Base-by-base conservation (phyloP, 23 tunicate genomes). In the Styela plicata region DNA sequence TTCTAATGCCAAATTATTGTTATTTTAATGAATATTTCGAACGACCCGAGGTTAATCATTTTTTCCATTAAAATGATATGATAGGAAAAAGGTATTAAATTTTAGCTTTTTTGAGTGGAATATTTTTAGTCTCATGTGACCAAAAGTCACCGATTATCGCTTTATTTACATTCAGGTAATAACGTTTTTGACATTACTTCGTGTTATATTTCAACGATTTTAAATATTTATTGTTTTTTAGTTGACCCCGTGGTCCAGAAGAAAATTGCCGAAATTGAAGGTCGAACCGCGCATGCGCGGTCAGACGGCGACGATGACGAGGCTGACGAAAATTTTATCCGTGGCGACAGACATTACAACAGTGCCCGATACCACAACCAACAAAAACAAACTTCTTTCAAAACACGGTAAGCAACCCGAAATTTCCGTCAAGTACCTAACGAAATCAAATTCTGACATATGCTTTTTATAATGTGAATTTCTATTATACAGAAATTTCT, bases 341-440 rank as follows among this genome's bases (percentile, higher is more conserved):
- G 97, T 27, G 91, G 91, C 0, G 31, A 75, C 73, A 75, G 88
- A 1, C 78, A 53, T 53, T 91, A 87, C 74, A 80, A 79, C 71
- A 91, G 97, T 85, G 97, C 87, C 28, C 71, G 88, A 24, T 63
- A 37, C 2, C 37, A 33, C 25, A 53, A 88, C 36, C 23, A 79
- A 3, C 74, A 71, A 75, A 88, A 70, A 36, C 73, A 86, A 75
- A 66, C 82, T 20, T 82, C 70, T 22, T 24, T 69, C 53, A 70
- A 82, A 82, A 64, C 82, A 16, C 44, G 88, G 88, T 85, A 24
- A 75, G 83, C 53, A 35, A 16, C 17, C n/a, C n/a, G n/a, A n/a
- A n/a, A 61, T 18, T 21, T 21, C 21, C 64, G 21, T 19, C 64
- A 61, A 61, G 21, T 21, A 61, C n/a, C n/a, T n/a, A n/a, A n/a